These are phyloP conservation scores for Cantharis rufa DNA, from an alignment of 2,888 invertebrate species.

Conservation along the genomic window DNA sequence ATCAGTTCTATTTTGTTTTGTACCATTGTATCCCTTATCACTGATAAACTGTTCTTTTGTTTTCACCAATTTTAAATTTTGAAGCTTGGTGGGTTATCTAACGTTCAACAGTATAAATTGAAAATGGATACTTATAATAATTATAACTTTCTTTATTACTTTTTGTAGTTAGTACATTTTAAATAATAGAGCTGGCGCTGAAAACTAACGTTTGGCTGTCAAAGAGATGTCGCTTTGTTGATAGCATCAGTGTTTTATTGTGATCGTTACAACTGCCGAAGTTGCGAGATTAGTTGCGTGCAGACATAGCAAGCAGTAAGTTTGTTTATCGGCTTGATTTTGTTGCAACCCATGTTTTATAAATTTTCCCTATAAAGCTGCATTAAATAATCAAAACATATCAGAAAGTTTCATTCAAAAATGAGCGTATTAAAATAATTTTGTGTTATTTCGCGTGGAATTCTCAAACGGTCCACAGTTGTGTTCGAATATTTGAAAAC, in stretches of 20 bases:
- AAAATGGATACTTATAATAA: background rate
- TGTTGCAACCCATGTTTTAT: constrained; percentile 43
- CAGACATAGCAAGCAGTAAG: constrained; percentile 50
- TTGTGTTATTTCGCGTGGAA: background rate
- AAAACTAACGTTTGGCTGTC: background rate
- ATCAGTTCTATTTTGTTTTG: too few relatives aligned
- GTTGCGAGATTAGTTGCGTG: constrained; percentile 39
- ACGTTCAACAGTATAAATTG: background rate
- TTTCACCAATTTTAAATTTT: background rate
- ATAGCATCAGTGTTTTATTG: background rate
- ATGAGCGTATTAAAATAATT: constrained; percentile 7
- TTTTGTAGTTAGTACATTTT: background rate
- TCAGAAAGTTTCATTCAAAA: constrained; percentile 15
- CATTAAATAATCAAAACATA: background rate
- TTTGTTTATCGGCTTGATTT: constrained; percentile 49
- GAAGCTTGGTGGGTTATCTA: background rate
- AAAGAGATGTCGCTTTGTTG: background rate
- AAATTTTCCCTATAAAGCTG: constrained; percentile 8
- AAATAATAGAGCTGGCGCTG: background rate
- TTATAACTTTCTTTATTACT: background rate
- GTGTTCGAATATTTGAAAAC: background rate
- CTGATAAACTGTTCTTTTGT: too few relatives aligned
- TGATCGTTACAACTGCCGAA: background rate
- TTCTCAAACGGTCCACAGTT: background rate
- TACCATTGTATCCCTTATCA: too few relatives aligned